Conservation (phyloP, 2,113 vertebrate genomes). For the Acanthisitta chloris region DNA sequence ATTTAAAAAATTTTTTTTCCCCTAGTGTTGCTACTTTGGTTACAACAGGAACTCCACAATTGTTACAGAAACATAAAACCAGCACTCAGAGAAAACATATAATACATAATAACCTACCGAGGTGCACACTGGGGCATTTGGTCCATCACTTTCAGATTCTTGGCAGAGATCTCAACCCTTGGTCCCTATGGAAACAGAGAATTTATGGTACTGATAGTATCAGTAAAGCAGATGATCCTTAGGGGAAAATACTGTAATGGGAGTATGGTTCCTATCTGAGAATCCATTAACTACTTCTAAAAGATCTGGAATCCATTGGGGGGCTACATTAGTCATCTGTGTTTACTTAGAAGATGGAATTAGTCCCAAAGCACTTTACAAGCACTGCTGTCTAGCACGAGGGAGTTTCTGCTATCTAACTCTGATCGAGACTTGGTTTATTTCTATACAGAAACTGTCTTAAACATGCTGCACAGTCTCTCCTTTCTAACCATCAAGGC, state of each 20-base stretch:
- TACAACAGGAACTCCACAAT: not conserved
- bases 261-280: conserved; percentile 5
- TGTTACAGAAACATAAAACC: not conserved
- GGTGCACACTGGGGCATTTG: conserved; percentile 92
- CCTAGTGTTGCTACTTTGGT: not conserved
- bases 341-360: conserved; percentile 36
- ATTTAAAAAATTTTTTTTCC: not conserved
- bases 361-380: conserved; percentile 2
- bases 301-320: not conserved
- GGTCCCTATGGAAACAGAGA: conserved; percentile 81
- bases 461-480: not conserved
- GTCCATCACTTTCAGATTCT: conserved; percentile 96
- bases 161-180: conserved; percentile 95
- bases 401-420: not conserved
- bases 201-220: not conserved
- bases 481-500: not conserved
- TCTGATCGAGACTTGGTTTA: not conserved
- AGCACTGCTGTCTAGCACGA: not conserved
- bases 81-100: not conserved
- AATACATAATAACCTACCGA: conserved; percentile 75
- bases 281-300: conserved; percentile 29
- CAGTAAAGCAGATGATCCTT: not conserved
- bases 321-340: conserved; percentile 15
- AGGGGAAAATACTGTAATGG: not conserved
- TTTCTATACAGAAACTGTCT: not conserved